A percentile compares a stretch with the other conserved stretches of the same genome.
These are phyloP conservation scores for Hoplias malabaricus DNA, from an alignment of 2,113 vertebrate genomes.

Conservation along the genomic window DNA sequence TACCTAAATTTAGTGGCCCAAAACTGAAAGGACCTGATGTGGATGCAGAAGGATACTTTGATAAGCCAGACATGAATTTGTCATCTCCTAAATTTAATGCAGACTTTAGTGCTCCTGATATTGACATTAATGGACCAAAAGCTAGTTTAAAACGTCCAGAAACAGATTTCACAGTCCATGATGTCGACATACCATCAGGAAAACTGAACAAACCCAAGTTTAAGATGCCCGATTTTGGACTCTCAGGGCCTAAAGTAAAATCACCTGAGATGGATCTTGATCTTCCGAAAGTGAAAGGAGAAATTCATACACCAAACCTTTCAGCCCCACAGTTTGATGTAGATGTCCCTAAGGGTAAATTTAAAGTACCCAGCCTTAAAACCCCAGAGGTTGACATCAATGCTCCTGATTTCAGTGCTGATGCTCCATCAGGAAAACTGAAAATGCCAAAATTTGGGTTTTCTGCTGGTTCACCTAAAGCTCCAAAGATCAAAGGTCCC, in stretches of 20 bases:
- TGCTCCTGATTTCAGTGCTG: conserved; percentile 52
- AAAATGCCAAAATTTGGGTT: conserved; percentile 38
- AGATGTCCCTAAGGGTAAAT: conserved; percentile 37
- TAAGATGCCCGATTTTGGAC: conserved; percentile 59
- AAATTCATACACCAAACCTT: conserved; percentile 22
- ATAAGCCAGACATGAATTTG: conserved; percentile 35
- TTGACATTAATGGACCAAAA: conserved; percentile 45
- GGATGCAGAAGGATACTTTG: conserved; percentile 37
- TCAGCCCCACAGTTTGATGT: conserved; percentile 26
- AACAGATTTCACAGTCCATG: conserved; percentile 50
- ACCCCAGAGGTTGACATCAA: conserved; percentile 51
- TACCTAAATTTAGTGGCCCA: background rate
- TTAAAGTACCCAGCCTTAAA: conserved; percentile 41
- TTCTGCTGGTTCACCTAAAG: conserved; percentile 23
- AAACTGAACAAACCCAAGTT: conserved; percentile 57
- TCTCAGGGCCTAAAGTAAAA: conserved; percentile 43
- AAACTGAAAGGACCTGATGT: conserved; percentile 42
- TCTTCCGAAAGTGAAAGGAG: conserved; percentile 25
- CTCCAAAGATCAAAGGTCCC: conserved; percentile 52
- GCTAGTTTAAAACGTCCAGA: conserved; percentile 35
- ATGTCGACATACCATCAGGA: conserved; percentile 52
- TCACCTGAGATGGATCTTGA: conserved; percentile 41
- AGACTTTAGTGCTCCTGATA: conserved; percentile 36
- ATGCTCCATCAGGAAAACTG: conserved; percentile 45
- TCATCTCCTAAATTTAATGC: conserved; percentile 44